A percentile compares a stretch with the other conserved stretches of the same genome.
Conservation (phyloP, 2,888 invertebrate species). For the Teleiodes luculella region DNA sequence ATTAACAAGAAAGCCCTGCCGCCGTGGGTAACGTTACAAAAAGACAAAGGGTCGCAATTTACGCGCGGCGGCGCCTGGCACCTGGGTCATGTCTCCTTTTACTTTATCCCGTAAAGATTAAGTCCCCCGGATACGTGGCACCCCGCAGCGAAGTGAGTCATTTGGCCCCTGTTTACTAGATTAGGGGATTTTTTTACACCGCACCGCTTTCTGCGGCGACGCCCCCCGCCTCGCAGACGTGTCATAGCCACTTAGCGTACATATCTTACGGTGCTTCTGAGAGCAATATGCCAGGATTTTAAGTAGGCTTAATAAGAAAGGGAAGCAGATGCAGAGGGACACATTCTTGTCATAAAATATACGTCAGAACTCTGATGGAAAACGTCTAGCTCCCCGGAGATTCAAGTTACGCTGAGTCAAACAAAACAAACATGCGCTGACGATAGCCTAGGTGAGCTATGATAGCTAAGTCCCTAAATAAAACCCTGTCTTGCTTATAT, state of each 20-base stretch:
- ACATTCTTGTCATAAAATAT: constrained; percentile 12
- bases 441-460: background rate
- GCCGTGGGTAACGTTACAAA: constrained; percentile 50
- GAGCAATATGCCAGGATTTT: constrained; percentile 50
- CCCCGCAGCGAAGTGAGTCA: constrained; percentile 73
- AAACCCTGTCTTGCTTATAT: background rate
- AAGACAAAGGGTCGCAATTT: constrained; percentile 67
- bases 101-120: constrained; percentile 77
- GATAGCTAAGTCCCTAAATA: background rate
- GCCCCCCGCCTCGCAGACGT: constrained; percentile 51
- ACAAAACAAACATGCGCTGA: background rate
- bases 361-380: background rate
- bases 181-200: constrained; percentile 75
- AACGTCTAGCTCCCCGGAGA: background rate
- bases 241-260: constrained; percentile 50
- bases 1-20: constrained; percentile 51
- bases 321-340: constrained; percentile 9
- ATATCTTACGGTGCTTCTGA: constrained; percentile 51
- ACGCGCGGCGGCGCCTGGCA: constrained; percentile 58
- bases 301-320: constrained; percentile 9
- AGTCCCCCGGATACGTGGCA: constrained; percentile 68
- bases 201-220: constrained; percentile 56
- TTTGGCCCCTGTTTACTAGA: constrained; percentile 77
- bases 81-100: constrained; percentile 77
- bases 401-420: background rate